Percentiles rank a stretch among this genome's conserved stretches.
Conservation (phyloP, 2,113 vertebrate genomes). For the Epinephelus cyanopodus region DNA sequence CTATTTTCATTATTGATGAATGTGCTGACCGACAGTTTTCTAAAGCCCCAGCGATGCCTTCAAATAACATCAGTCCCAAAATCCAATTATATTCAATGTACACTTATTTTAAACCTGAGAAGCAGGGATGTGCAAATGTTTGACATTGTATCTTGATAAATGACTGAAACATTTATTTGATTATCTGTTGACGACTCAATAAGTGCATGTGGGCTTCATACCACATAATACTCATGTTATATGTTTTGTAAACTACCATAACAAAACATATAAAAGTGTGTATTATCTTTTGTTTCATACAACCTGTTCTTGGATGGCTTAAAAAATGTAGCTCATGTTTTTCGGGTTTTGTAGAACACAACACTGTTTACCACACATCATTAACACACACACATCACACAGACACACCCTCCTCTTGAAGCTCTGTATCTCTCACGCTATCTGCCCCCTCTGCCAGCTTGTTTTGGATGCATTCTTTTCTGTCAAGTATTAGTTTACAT, state of each 20-base stretch:
- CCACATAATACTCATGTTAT: background rate
- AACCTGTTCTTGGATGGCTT: background rate
- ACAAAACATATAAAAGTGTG: no score
- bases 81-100: no score
- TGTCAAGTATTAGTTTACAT: fast-evolving
- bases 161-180: background rate
- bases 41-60: background rate
- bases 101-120: background rate
- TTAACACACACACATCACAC: background rate
- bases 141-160: background rate
- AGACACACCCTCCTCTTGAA: background rate
- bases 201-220: background rate
- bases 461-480: background rate
- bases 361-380: background rate
- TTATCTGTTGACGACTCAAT: background rate
- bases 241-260: background rate
- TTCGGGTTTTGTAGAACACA: background rate
- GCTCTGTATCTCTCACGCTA: no score
- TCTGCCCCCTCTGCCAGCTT: no score
- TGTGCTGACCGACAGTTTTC: background rate
- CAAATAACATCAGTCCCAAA: background rate
- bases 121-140: background rate
- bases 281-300: no score
- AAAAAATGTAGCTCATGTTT: background rate
- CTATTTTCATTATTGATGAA: background rate